These are phyloP conservation scores for Yponomeuta malinellus DNA, from an alignment of 2,888 invertebrate species.

Conservation along the genomic window DNA sequence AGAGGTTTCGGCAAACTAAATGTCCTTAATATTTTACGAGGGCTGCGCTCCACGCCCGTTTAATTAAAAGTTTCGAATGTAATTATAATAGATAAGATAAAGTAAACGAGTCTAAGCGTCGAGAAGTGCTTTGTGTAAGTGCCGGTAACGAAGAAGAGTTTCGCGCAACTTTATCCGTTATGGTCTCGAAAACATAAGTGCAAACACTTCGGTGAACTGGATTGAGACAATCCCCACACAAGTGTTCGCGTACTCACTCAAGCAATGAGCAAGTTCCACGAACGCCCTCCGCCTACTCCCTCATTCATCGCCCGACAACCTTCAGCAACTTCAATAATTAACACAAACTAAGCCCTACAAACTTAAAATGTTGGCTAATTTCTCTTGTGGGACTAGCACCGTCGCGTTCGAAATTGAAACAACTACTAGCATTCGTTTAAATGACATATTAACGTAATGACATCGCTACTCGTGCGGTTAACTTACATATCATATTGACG, in stretches of 20 bases:
- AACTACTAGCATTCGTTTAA: not conserved
- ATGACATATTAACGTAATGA: not conserved
- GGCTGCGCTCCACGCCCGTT: not conserved
- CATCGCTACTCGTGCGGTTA: not conserved
- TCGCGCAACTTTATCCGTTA: constrained; percentile 14
- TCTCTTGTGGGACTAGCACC: constrained; percentile 32
- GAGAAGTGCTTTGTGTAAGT: constrained; percentile 1
- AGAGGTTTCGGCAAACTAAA: constrained; percentile 14
- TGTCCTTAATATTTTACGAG: constrained; percentile 13
- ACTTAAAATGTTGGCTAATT: constrained; percentile 58
- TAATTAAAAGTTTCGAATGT: constrained; percentile 9
- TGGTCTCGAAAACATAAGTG: constrained; percentile 15
- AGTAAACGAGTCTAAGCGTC: constrained; percentile 2
- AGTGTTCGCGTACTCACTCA: not conserved
- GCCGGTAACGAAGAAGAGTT: not conserved
- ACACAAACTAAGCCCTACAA: constrained; percentile 44
- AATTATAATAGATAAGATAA: not conserved
- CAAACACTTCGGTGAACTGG: constrained; percentile 13
- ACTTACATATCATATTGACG: not conserved
- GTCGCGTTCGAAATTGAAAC: constrained; percentile 19
- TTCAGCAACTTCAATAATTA: constrained; percentile 5
- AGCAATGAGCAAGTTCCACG: not conserved
- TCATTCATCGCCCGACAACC: not conserved
- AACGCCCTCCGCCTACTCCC: not conserved
- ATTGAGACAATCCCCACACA: constrained; percentile 12